Evolutionary conservation across 2,113 vertebrate species (phyloP).

Genomic region (Cinclus mexicanus): DNA sequence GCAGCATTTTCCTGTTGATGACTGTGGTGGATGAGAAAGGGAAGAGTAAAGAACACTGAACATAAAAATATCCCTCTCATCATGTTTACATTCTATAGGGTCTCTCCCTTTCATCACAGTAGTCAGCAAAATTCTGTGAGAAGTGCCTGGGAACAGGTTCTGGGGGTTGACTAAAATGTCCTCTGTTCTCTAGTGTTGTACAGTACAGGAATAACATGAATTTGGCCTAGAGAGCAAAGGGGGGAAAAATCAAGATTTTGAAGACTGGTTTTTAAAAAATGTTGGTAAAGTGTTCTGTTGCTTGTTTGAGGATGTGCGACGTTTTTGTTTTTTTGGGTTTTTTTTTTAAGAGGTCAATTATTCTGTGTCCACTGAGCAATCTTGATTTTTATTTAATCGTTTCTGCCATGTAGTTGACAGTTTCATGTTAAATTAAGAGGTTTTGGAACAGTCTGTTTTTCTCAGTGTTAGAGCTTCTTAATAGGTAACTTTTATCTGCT

Average conservation of each 20-base stretch:
- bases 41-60: neutral
- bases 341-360: neutral
- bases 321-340: accelerated
- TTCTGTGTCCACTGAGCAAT: neutral
- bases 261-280: neutral
- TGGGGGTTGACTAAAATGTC: neutral
- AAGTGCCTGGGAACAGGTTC: neutral
- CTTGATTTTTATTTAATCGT: neutral
- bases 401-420: neutral
- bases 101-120: neutral
- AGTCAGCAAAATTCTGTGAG: neutral
- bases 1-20: neutral
- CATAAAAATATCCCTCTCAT: neutral
- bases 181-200: neutral
- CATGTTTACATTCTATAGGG: neutral
- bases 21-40: neutral
- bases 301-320: neutral
- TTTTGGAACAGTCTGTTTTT: neutral
- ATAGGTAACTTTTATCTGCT: neutral
- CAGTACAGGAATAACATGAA: neutral
- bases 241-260: neutral
- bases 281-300: neutral
- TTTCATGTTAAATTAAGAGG: neutral
- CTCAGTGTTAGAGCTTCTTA: neutral
- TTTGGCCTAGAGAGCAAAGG: neutral